Base-by-base conservation (phyloP, 2,888 invertebrate species). In the Anaspis maculata region DNA sequence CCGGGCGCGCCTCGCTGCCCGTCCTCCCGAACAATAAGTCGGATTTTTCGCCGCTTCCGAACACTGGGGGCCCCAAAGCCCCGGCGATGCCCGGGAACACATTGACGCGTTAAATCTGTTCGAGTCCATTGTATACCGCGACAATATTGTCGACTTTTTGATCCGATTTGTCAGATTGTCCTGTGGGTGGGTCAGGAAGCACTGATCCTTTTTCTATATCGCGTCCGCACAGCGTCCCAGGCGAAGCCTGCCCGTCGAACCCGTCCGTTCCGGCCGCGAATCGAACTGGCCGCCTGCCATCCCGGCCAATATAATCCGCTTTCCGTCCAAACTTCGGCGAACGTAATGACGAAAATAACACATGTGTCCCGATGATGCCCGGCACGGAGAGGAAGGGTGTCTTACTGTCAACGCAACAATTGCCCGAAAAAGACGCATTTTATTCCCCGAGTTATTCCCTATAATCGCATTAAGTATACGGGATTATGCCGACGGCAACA, bases 101-200 rank as follows among this genome's bases (percentile, higher is more conserved):
- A 59, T 52, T 55, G 59, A 60, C 54, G 61, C 57, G 60, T 59
- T 55, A 61, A 62, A 60, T 62, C 57, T 55, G 59, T 54, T 52
- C 51, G 45, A 55, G 57, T 57, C 61, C 48, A 62, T 65, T 63
- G 62, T 63, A 56, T 54, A 57, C 54, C 57, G 55, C 59, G 54
- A 64, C 66, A 66, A 66, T 65, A 64, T 66, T 64, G 64, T 65
- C 67, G 67, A 67, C 66, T 67, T 66, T 64, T 66, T 65, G 64
- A 67, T 67, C 66, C 66, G 67, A 66, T 67, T 67, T 67, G 66
- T 65, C 64, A 59, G 58, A 64, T 62, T 60, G 60, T 59, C 54
- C 60, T 59, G 62, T 61, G 62, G 63, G 63, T 63, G 60, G 62
- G 62, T 62, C 61, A 59, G 55, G 56, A 57, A 57, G 46, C 56